Conservation (phyloP, 2,797 vertebrate species). For the Eptatretus atami region DNA sequence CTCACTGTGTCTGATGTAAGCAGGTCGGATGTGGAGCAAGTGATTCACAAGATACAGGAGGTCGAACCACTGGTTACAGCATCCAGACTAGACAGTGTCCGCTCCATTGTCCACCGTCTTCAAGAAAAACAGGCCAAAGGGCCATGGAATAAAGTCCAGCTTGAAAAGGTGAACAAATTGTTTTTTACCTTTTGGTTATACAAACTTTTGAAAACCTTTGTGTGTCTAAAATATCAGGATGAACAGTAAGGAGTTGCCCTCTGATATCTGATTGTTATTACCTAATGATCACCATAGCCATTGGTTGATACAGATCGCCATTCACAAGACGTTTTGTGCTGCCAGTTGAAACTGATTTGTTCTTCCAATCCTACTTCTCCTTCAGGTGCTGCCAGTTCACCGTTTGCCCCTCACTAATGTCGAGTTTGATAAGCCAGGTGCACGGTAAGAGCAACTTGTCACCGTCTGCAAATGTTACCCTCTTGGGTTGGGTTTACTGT, state of each 20-base stretch:
- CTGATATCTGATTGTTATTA: too few relatives aligned
- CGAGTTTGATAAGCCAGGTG: conserved; percentile 90
- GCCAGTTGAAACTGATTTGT: too few relatives aligned
- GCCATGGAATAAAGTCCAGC: conserved; percentile 30
- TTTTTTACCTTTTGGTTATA: not conserved
- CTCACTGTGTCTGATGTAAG: not conserved
- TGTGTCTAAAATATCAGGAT: not conserved
- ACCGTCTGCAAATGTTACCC: too few relatives aligned
- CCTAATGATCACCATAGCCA: too few relatives aligned
- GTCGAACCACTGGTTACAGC: conserved; percentile 46
- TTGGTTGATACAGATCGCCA: too few relatives aligned
- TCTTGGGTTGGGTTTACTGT: too few relatives aligned
- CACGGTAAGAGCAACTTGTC: conserved; percentile 24
- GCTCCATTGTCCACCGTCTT: conserved; percentile 29
- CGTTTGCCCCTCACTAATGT: conserved; percentile 64
- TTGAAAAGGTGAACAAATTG: conserved; percentile 36
- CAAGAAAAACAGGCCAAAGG: conserved; percentile 41
- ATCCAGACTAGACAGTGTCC: conserved; percentile 27
- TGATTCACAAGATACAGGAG: conserved; percentile 33
- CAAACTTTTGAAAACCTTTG: not conserved
- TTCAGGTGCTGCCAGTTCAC: conserved; percentile 48
- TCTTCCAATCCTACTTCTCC: conserved; percentile 7
- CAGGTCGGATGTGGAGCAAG: conserved; percentile 30
- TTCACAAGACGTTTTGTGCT: too few relatives aligned
- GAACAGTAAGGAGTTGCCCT: not conserved